Percentiles rank a stretch among this genome's conserved stretches.
Evolutionary conservation across 2,797 vertebrate genomes (phyloP).

Genomic region (Prunella strophiata): DNA sequence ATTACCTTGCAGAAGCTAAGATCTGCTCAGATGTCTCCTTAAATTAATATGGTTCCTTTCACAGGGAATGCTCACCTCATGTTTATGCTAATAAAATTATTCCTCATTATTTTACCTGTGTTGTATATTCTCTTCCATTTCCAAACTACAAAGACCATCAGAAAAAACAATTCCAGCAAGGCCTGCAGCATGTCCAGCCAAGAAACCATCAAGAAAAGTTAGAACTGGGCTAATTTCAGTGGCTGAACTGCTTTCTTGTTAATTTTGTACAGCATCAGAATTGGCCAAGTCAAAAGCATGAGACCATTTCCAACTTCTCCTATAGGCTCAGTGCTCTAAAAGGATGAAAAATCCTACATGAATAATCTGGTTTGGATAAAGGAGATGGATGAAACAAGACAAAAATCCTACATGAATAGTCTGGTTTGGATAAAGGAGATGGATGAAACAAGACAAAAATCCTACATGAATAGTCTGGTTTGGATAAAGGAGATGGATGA

Average conservation of each 20-base stretch:
- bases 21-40: background rate
- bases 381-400: background rate
- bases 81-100: background rate
- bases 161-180: background rate
- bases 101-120: background rate
- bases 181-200: background rate
- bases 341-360: background rate
- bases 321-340: background rate
- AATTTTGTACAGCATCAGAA: background rate
- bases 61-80: background rate
- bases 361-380: background rate
- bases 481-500: background rate
- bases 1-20: background rate
- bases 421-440: background rate
- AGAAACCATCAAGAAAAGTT: background rate
- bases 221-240: background rate
- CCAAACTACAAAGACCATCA: background rate
- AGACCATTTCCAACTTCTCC: background rate
- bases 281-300: background rate
- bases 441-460: background rate
- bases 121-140: background rate
- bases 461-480: background rate
- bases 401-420: background rate
- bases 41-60: background rate
- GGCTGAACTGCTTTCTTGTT: background rate